phyloP scores from a whole-genome alignment of 2,113 vertebrate genomes.

The Vireo altiloquus region DNA sequence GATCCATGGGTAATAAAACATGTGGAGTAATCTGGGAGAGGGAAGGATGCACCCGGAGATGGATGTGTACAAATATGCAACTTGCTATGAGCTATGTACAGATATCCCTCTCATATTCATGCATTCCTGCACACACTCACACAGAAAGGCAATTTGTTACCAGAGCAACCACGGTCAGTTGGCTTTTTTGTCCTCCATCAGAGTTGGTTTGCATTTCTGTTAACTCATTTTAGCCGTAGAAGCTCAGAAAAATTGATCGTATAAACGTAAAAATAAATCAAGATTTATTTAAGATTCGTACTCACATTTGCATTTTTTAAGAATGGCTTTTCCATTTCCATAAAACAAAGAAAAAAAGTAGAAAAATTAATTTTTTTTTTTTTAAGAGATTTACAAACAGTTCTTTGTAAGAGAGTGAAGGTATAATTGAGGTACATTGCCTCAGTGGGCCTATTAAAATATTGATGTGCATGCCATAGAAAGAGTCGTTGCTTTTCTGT shows the following conservation, averaged over 20 bases:
- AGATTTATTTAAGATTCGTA: not conserved
- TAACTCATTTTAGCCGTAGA: not conserved
- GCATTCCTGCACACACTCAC: not conserved
- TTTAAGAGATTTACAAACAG: not conserved
- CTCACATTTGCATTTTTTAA: not conserved
- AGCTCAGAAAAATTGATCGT: not conserved
- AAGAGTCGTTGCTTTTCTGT: not conserved
- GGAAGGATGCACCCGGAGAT: not conserved
- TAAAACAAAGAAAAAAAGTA: not conserved
- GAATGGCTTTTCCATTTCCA: not conserved
- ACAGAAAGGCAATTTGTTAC: conserved; percentile 55
- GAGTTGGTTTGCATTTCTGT: conserved; percentile 2
- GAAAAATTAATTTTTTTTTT: not conserved
- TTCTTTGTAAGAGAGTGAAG: not conserved
- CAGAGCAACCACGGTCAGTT: conserved; percentile 51
- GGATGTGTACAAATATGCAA: not conserved
- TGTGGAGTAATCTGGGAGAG: not conserved
- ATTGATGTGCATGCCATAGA: not conserved
- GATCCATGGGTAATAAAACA: not conserved
- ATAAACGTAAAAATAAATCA: no score
- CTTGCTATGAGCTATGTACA: not conserved
- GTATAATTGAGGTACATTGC: not conserved
- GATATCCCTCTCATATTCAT: not conserved
- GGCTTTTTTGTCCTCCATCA: conserved; percentile 38
- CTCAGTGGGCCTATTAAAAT: not conserved